Evolutionary conservation across 1,140 invertebrate genomes (phyloP).

Genomic region (Pseudoatta argentina): DNA sequence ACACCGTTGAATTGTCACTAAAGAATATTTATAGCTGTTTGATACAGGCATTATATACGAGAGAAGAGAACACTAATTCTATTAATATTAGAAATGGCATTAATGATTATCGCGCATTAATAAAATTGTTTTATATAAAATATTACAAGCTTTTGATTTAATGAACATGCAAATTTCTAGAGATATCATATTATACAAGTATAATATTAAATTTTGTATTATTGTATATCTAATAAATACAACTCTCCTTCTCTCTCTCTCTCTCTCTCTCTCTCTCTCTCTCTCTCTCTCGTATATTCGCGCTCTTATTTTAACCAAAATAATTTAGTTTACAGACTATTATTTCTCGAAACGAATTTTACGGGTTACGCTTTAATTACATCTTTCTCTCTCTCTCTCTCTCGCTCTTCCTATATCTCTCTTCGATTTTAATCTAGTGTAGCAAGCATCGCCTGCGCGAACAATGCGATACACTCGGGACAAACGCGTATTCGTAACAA

Average conservation of each 20-base stretch:
- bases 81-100: neutral
- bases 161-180: neutral
- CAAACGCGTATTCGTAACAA: constrained; percentile 57
- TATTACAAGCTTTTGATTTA: neutral
- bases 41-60: neutral
- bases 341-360: constrained; percentile 45
- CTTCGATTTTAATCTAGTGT: constrained; percentile 53
- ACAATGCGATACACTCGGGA: constrained; percentile 54
- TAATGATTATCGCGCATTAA: neutral
- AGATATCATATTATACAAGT: neutral
- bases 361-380: constrained; percentile 45
- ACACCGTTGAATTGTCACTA: constrained; percentile 63
- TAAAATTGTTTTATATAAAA: neutral
- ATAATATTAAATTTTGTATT: neutral
- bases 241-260: neutral
- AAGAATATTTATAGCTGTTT: constrained; percentile 65
- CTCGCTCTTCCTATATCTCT: neutral
- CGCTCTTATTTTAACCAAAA: neutral
- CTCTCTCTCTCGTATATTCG: too few species aligned
- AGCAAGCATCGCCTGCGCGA: constrained; percentile 36
- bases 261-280: neutral
- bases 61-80: constrained; percentile 18
- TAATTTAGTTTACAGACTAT: constrained; percentile 20
- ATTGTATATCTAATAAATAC: neutral
- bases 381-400: neutral